Percentiles rank a stretch among this genome's conserved stretches.
phyloP scores from a whole-genome alignment of 35 echinoderm and acorn worm species.

The Lytechinus pictus region DNA sequence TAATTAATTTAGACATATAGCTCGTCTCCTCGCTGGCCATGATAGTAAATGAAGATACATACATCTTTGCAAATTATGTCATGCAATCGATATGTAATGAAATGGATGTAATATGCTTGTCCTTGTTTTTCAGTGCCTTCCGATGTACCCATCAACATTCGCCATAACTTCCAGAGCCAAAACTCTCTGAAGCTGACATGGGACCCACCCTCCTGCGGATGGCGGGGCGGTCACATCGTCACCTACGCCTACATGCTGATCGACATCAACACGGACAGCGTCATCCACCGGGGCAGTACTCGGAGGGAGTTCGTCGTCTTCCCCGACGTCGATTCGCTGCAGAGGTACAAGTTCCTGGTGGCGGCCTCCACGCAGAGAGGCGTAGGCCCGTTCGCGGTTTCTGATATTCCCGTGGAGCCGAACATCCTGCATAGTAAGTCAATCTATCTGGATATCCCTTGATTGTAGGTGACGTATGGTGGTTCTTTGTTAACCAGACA shows the following conservation, averaged over 20 bases:
- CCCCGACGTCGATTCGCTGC: slow-evolving; percentile 30
- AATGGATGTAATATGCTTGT: neutral
- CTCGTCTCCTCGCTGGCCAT: too few species aligned
- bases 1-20: too few species aligned
- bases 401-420: slow-evolving; percentile 46
- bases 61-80: too few species aligned
- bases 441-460: neutral
- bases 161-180: slow-evolving; percentile 47
- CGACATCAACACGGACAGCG: slow-evolving; percentile 70
- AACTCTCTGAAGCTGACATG: slow-evolving; percentile 60
- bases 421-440: slow-evolving; percentile 83
- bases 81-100: too few species aligned
- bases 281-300: slow-evolving; percentile 59
- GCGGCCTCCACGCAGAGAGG: slow-evolving; percentile 73
- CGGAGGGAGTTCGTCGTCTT: slow-evolving; percentile 53
- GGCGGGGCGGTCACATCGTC: slow-evolving; percentile 57
- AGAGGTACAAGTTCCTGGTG: slow-evolving; percentile 84
- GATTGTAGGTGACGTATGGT: neutral
- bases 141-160: slow-evolving; percentile 50
- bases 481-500: neutral
- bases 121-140: slow-evolving; percentile 55
- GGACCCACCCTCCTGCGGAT: slow-evolving; percentile 63
- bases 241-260: slow-evolving; percentile 83
- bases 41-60: too few species aligned
- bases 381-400: slow-evolving; percentile 73